Evolutionary conservation across 1,140 invertebrate species (phyloP), one percentile per base, ranked within the genome.

Genomic region (Episyrphus balteatus): DNA sequence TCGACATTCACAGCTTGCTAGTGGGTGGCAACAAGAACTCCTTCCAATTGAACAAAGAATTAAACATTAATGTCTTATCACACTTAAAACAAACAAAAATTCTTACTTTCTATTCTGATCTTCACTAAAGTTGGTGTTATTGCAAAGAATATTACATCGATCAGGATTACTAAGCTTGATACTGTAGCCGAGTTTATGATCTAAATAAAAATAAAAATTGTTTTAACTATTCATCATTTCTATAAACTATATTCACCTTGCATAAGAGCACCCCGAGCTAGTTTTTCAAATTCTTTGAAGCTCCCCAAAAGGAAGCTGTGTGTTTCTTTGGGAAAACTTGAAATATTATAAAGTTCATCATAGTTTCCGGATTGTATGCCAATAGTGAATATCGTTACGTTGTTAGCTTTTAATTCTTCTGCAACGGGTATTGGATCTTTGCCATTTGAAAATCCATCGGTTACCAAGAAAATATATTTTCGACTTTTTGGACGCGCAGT

Each of bases 391-490:
- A 86, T 76, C 1, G 62, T 70, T 2, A 75, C 73, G 6, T 77
- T 76, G 6, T 69, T 47, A 17, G 71, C 54, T 49, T 76, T 75
- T 1, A 84, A 59, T 13, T 70, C 56, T 32, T 69, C 63, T 0
- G 82, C 79, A 1, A 75, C 68, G 7, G 77, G 74, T 33, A 75
- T 57, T 0, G 82, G 83, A 68, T 84, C 77, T 0, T 80, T 81
- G 0, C 80, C 81, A 59, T 83, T 86, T 17, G 82, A 84, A 58
- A 81, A 86, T 9, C 82, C 82, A 59, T 84, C 82, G 2, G 82
- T 84, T 41, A 86, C 75, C 1, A 86, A 60, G 54, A 84, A 82
- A 5, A 84, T 68, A 0, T 78, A 75, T 56, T 81, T 82, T 37
- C 62, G 67, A 0, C 81, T 73, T n/a, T 70, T 62, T 54, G 44